Base-by-base conservation (phyloP, 2,888 invertebrate genomes). In the Chymomyza procnemis region DNA sequence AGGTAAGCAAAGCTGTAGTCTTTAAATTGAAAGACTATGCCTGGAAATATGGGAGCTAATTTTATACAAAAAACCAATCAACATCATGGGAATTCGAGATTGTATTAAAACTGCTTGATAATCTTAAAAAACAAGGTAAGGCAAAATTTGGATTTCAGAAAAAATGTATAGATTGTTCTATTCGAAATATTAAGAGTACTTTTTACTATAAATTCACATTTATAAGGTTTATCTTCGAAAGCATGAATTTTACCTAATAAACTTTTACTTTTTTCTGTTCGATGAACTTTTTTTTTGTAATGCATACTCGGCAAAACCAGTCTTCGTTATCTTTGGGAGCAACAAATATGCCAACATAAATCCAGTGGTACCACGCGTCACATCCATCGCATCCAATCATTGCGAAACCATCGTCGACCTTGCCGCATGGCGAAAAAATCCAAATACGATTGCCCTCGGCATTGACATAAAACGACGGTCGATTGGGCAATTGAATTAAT, bases 361-460 rank as follows among this genome's bases (percentile, higher is more conserved):
- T 94, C 94, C 96, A 97, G 91, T 96, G 96, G 90, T 96, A 97
- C 98, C 98, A 99, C 56, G 97, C 97, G 91, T 99, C 98, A 91
- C 98, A 99, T 55, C 95, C 96, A 90, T 99, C 98, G 91, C 99
- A 99, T 63, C 98, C 98, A 87, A 99, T 97, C 99, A 99, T 99
- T 0, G 98, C 97, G 77, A 96, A 96, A 2, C 99, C 99, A 91
- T 99, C 98, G 90, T 99, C 99, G 66, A 96, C 97, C 79, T 94
- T 93, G n/a, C 96, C 96, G 91, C 99, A 99, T 0, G 96, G 96
- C 2, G 99, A 98, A 91, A 99, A 99, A 80, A 98, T 97, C 99
- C 99, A 99, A 61, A 98, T 95, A 90, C 97, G 95, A 90, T 96
- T 96, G 4, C 97, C 97, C 74, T 95, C 94, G 72, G 95, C 95